Conservation (phyloP, 2,888 invertebrate species). For the Sarcophaga caerulescens region DNA sequence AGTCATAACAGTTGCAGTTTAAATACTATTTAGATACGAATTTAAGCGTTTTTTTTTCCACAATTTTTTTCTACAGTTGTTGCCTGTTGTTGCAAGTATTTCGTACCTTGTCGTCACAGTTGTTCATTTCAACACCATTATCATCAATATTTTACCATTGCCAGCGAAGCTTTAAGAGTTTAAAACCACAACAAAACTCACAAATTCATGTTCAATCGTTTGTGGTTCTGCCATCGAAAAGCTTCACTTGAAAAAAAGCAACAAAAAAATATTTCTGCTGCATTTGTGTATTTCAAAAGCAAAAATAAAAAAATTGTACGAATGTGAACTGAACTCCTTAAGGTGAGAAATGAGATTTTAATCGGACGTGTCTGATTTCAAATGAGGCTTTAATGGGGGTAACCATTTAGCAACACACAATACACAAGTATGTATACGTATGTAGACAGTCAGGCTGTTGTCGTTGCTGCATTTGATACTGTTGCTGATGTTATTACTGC, state of each 20-base stretch:
- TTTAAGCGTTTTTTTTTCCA: conserved; percentile 8
- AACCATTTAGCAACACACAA: conserved; percentile 76
- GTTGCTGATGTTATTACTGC: too few relatives aligned
- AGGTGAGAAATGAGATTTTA: conserved; percentile 82
- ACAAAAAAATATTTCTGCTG: conserved; percentile 19
- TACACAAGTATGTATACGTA: background rate
- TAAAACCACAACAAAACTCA: too few relatives aligned
- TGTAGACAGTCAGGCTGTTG: background rate
- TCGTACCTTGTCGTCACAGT: conserved; percentile 62
- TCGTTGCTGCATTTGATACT: conserved; percentile 10
- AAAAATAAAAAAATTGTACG: background rate
- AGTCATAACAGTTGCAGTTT: conserved; percentile 57
- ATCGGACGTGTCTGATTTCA: conserved; percentile 82
- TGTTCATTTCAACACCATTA: conserved; percentile 60
- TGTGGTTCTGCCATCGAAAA: background rate
- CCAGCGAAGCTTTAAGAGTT: conserved; percentile 36
- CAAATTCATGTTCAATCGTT: conserved; percentile 16
- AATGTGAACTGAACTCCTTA: conserved; percentile 70
- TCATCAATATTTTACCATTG: background rate
- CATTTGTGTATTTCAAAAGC: conserved; percentile 32
- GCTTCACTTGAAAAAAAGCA: too few relatives aligned
- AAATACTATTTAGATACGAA: conserved; percentile 49
- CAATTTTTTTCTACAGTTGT: background rate
- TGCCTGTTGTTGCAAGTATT: conserved; percentile 27
- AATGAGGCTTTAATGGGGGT: conserved; percentile 81